Evolutionary conservation across 2,113 vertebrate genomes (phyloP).

Genomic region (Lasiurus borealis): DNA sequence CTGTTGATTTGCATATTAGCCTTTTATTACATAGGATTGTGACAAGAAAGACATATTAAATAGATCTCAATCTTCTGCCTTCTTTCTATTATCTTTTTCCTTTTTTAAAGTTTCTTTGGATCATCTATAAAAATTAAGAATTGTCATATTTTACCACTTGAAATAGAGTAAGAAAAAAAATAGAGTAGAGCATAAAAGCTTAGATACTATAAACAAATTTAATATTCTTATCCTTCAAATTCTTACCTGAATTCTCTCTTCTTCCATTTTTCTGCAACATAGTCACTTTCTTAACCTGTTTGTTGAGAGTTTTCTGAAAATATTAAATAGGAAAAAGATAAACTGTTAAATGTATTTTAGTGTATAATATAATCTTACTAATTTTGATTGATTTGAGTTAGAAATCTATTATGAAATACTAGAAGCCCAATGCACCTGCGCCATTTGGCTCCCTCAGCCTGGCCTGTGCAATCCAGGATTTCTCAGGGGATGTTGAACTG

Average conservation of each 20-base stretch:
- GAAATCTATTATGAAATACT: slow-evolving; percentile 27
- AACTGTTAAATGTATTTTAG: slow-evolving; percentile 25
- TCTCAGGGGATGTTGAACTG: too few species aligned
- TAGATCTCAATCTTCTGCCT: slow-evolving; percentile 39
- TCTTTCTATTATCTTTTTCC: background rate
- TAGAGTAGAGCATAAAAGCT: slow-evolving; percentile 1
- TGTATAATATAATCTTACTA: slow-evolving; percentile 29
- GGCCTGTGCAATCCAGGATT: too few species aligned
- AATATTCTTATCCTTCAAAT: slow-evolving; percentile 24
- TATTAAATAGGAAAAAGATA: slow-evolving; percentile 1
- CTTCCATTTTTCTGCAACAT: slow-evolving; percentile 2
- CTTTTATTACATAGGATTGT: too few species aligned
- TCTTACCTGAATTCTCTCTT: slow-evolving; percentile 20
- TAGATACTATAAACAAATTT: slow-evolving; percentile 25
- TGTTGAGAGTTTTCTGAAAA: slow-evolving; percentile 1
- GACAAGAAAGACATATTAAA: background rate
- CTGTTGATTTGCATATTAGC: too few species aligned
- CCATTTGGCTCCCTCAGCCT: too few species aligned
- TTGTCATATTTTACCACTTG: slow-evolving; percentile 52
- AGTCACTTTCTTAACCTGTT: slow-evolving; percentile 41
- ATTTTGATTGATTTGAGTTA: slow-evolving; percentile 4
- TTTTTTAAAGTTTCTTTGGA: slow-evolving; percentile 25
- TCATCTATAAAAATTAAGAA: slow-evolving; percentile 53
- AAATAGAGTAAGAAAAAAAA: background rate
- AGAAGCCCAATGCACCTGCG: too few species aligned